Percentiles rank a stretch among this genome's conserved stretches.
Evolutionary conservation across 2,888 invertebrate species (phyloP).

Genomic region (Chrysolina oricalcia): DNA sequence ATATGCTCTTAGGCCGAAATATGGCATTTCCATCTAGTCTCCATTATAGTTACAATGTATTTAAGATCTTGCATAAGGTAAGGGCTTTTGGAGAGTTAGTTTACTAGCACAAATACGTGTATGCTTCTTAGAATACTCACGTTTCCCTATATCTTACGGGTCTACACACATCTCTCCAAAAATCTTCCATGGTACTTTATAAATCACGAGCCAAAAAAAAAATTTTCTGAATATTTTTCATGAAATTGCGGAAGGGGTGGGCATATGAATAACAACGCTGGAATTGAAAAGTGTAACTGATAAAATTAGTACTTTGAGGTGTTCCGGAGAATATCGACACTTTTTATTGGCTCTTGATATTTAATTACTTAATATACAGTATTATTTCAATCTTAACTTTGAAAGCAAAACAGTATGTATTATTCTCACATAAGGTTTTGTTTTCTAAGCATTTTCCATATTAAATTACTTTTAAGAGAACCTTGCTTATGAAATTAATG

Average conservation of each 20-base stretch:
- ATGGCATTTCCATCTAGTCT: constrained; percentile 41
- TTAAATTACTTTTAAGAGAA: constrained; percentile 3
- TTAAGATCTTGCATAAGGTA: constrained; percentile 29
- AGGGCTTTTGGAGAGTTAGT: constrained; percentile 43
- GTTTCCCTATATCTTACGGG: constrained; percentile 41
- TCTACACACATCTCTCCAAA: constrained; percentile 36
- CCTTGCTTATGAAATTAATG: constrained; percentile 50
- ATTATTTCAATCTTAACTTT: constrained; percentile 30
- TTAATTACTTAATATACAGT: constrained; percentile 34
- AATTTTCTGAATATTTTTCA: background rate
- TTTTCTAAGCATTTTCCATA: constrained; percentile 17
- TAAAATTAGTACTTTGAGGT: background rate
- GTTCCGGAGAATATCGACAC: background rate
- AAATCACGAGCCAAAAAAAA: constrained; percentile 10
- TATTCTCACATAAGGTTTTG: background rate
- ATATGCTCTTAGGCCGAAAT: constrained; percentile 39
- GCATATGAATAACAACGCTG: background rate
- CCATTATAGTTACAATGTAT: constrained; percentile 37
- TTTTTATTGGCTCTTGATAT: constrained; percentile 18
- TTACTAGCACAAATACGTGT: constrained; percentile 38
- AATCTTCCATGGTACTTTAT: constrained; percentile 25
- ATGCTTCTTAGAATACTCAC: constrained; percentile 46
- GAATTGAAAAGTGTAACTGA: background rate
- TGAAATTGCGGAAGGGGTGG: background rate
- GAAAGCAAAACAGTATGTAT: constrained; percentile 3